phyloP scores from a whole-genome alignment of 2,888 invertebrate genomes.

The Acleris sparsana region DNA sequence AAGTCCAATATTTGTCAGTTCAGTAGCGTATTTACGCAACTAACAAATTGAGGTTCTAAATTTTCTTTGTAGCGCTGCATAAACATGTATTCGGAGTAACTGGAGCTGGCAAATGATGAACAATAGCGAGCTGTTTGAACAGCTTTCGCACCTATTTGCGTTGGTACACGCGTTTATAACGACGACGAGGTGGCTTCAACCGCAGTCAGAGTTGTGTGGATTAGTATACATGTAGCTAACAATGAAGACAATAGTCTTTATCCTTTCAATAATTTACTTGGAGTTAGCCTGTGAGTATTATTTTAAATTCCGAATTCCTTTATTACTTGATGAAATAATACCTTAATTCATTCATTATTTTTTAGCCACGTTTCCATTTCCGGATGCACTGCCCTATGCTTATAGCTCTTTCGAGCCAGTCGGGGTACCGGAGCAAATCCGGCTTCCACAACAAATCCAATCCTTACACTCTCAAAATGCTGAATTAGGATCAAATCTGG shows the following conservation, averaged over 20 bases:
- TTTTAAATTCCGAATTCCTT: neutral
- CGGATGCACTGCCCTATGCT: conserved; percentile 24
- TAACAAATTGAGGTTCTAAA: conserved; percentile 24
- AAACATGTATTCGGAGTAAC: conserved; percentile 34
- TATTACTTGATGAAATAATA: neutral
- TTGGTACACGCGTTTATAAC: conserved; percentile 51
- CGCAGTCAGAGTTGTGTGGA: conserved; percentile 52
- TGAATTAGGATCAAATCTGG: conserved; percentile 5
- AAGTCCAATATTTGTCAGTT: conserved; percentile 21
- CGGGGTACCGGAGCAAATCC: conserved; percentile 10
- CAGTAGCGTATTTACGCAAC: conserved; percentile 24
- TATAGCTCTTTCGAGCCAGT: conserved; percentile 16
- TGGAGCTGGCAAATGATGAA: conserved; percentile 21
- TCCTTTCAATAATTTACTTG: conserved; percentile 48
- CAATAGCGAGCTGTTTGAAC: conserved; percentile 51
- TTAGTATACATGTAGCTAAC: conserved; percentile 49
- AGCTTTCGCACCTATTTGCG: conserved; percentile 57
- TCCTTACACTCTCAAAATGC: conserved; percentile 38
- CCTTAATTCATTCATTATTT: neutral
- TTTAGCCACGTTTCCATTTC: conserved; percentile 37
- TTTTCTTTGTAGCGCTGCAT: conserved; percentile 28
- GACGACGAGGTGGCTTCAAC: conserved; percentile 46
- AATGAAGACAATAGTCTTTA: conserved; percentile 50
- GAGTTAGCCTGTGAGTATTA: conserved; percentile 53
- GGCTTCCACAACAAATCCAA: conserved; percentile 12